Evolutionary conservation across 2,888 invertebrate species (phyloP).

Genomic region (Selenia dentaria): DNA sequence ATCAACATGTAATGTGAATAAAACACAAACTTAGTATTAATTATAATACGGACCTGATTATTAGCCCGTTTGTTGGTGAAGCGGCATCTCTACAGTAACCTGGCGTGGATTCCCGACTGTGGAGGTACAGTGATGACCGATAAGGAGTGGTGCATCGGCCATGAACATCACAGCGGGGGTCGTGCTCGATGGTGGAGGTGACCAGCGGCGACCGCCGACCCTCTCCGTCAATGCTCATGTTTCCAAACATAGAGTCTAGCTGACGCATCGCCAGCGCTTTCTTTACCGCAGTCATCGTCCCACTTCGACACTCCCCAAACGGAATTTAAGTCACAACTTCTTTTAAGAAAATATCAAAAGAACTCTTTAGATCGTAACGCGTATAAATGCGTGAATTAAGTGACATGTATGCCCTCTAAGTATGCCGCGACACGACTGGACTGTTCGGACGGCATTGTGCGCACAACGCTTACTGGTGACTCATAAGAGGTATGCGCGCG

Average conservation of each 20-base stretch:
- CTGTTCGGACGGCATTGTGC: conserved; percentile 76
- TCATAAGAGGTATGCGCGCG: conserved; percentile 72
- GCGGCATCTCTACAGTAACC: conserved; percentile 84
- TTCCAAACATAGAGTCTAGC: conserved; percentile 89
- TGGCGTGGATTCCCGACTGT: conserved; percentile 79
- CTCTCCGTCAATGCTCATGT: conserved; percentile 84
- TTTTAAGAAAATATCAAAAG: conserved; percentile 37
- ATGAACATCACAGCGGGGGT: conserved; percentile 89
- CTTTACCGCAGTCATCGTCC: conserved; percentile 80
- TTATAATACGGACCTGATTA: conserved; percentile 66
- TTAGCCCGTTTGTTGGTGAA: conserved; percentile 75
- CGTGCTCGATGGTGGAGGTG: conserved; percentile 83
- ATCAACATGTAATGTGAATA: conserved; percentile 6
- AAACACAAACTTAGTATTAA: conserved; percentile 1
- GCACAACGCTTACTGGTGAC: conserved; percentile 75
- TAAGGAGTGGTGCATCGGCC: conserved; percentile 80
- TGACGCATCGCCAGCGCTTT: conserved; percentile 88
- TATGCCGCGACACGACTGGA: conserved; percentile 80
- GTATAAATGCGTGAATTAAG: conserved; percentile 55
- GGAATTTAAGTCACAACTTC: conserved; percentile 52
- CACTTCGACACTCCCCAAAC: conserved; percentile 44
- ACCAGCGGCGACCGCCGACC: conserved; percentile 72
- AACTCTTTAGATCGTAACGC: conserved; percentile 48
- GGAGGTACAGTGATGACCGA: conserved; percentile 73
- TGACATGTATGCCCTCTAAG: conserved; percentile 80